A percentile compares a stretch with the other conserved stretches of the same genome.
Conservation (phyloP, 2,888 invertebrate species). For the Onthophagus sagittarius region DNA sequence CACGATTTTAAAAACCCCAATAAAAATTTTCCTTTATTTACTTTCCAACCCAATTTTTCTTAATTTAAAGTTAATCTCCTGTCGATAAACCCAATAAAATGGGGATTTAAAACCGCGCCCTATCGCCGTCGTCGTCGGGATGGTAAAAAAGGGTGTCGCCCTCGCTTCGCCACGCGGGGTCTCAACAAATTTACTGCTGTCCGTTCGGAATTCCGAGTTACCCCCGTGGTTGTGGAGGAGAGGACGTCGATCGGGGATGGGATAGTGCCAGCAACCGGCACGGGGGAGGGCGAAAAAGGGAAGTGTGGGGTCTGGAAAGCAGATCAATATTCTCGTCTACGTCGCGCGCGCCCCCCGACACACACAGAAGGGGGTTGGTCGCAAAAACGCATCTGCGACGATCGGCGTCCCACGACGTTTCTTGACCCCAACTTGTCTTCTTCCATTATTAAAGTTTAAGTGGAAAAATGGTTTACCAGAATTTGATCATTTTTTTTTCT, state of each 20-base stretch:
- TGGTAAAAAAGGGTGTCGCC: neutral
- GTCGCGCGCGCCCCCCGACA: neutral
- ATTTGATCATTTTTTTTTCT: too few relatives aligned
- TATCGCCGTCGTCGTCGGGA: neutral
- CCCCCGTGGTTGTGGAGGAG: neutral
- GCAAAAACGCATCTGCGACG: neutral
- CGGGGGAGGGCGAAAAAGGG: neutral
- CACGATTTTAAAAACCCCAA: too few relatives aligned
- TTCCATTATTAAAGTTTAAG: too few relatives aligned
- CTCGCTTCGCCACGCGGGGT: neutral
- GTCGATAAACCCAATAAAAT: neutral
- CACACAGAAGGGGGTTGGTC: neutral
- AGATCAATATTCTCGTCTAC: slow-evolving; percentile 11
- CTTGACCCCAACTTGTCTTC: neutral
- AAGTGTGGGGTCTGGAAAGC: neutral
- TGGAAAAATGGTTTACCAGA: too few relatives aligned
- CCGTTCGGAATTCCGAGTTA: slow-evolving; percentile 1
- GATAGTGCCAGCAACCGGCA: neutral
- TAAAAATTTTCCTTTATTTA: too few relatives aligned
- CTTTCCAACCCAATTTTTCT: too few relatives aligned
- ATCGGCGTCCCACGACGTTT: neutral
- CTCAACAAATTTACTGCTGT: slow-evolving; percentile 6
- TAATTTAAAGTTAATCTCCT: too few relatives aligned
- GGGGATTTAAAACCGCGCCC: neutral
- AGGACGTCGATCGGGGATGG: neutral